Evolutionary conservation across 2,113 vertebrate species (phyloP), one percentile per base, ranked within the genome.

Genomic region (Tringa solitaria): DNA sequence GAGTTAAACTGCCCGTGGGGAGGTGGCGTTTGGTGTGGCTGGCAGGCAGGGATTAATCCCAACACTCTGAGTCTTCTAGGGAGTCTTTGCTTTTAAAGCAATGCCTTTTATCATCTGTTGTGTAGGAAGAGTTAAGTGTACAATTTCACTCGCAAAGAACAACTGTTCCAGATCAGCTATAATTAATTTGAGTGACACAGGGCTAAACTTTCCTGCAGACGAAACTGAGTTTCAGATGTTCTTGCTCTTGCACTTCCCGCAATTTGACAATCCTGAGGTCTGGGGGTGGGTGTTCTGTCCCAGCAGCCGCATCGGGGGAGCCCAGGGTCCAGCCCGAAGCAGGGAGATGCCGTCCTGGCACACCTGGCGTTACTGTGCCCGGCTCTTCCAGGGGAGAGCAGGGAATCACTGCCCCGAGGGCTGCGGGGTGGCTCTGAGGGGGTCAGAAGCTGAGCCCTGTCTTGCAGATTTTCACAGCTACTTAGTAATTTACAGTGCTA

Each of bases 171-270:
- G 27, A 61, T 64, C 23, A 59, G 45, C 54, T 69, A 14, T 59
- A 57, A 84, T 50, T 84, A 68, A 57, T 82, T 45, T 13, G 76
- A 63, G 48, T 68, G 56, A 37, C 30, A 48, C 16, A 39, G 72
- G 39, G 33, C 46, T 72, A n/a, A 77, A 53, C 30, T 48, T 33
- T 87, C 41, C 43, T 51, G 67, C 30, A n/a, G 78, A 39, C 1
- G 4, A 27, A 68, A 67, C 35, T 21, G 59, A 73, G 37, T 74
- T 77, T 78, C 22, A 32, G 50, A 28, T n/a, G 54, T 57, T 56
- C 60, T 61, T 1, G 8, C 30, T 63, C 8, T 63, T 0, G 1
- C 2, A 2, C 33, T 30, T 65, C 20, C 17, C 6, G 1, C 14
- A 20, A 12, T 37, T 18, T 67, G 84, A 39, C 18, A 22, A 33